Base-by-base conservation (phyloP, 2,797 vertebrate genomes). In the Macropus fuliginosus region DNA sequence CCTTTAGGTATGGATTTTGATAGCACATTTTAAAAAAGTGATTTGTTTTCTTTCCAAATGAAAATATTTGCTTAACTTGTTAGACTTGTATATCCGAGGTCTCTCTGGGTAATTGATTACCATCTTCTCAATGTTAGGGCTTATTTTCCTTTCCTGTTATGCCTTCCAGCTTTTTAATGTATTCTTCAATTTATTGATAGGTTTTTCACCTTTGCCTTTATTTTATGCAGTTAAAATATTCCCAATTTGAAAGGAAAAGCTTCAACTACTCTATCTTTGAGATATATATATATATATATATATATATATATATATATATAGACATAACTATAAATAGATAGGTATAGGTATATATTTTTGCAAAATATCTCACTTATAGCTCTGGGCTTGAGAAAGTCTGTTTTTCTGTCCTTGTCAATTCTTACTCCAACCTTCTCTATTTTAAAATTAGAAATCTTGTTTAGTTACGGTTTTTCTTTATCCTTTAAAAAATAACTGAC, bases 101-200 rank as follows among this genome's bases (percentile, higher is more conserved):
- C 21, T 87, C 21, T 50, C 31, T 87, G 40, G n/a, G 2, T 62
- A 62, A 57, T 92, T 92, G 55, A 91, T 90, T 13, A 31, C 93
- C 12, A 93, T 62, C 50, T 92, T 95, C 55, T 93, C 54, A 50
- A 40, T 87, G 1, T 92, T 13, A 46, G 27, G 24, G 55, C 66
- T 10, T 90, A 95, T 95, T 93, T 90, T 93, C 54, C 92, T 95
- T 50, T 27, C 56, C 1, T 54, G 52, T 52, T 95, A 2, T 96
- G 29, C 18, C n/a, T 95, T 95, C 81, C 52, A 87, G 1, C 52
- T 95, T 93, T 91, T 29, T 56, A 27, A 50, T 66, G 56, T 92
- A 92, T 24, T 74, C 55, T 92, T 95, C 92, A 91, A 11, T 74
- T 96, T 96, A 40, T 91, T 96, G 94, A 87, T 50, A 54, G 46